Base-by-base conservation (phyloP, 2,888 invertebrate genomes). In the Candidula unifasciata region DNA sequence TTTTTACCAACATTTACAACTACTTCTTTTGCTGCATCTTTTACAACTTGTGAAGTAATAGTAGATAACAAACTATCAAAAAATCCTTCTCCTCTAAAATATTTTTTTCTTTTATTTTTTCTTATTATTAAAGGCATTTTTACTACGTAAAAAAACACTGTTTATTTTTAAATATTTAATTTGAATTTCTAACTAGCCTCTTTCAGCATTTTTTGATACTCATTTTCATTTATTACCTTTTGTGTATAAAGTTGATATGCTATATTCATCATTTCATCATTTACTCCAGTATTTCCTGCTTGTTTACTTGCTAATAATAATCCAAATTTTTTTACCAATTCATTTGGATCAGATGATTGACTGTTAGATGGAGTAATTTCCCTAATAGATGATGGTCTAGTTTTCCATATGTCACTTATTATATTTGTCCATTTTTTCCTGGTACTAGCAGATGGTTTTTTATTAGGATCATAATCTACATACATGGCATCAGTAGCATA, bases 11-110 rank as follows among this genome's bases (percentile, higher is more conserved):
- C 54, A 54, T 74, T 74, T 54, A 21, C 30, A 30, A n/a, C 60
- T 60, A 54, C 54, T 74, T 74, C 74, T 30, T 52, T 54, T 74
- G 27, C 73, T 27, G 73, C 27, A 27, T 73, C 69, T 69, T 69
- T 35, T 21, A 37, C 18, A 69, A 21, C 69, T 37, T 69, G 52
- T 6, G 27, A 54, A 54, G 74, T 74, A 54, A 74, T 30, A 54
- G 54, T 30, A 30, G 54, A 74, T 30, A 74, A 2, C 27, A 54
- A 54, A 6, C 30, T 30, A 30, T 54, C 27, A 44, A 74, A 74
- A n/a, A 74, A 27, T 16, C 73, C 73, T 21, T 5, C 6, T 73
- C 44, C 71, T 44, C 13, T 44, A 27, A 10, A 3, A 52, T 27
- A 52, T 52, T 74, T 74, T n/a, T 60, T 60, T n/a, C n/a, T 21